Conservation (phyloP, 1,140 invertebrate genomes). For the Drosophila rufa region DNA sequence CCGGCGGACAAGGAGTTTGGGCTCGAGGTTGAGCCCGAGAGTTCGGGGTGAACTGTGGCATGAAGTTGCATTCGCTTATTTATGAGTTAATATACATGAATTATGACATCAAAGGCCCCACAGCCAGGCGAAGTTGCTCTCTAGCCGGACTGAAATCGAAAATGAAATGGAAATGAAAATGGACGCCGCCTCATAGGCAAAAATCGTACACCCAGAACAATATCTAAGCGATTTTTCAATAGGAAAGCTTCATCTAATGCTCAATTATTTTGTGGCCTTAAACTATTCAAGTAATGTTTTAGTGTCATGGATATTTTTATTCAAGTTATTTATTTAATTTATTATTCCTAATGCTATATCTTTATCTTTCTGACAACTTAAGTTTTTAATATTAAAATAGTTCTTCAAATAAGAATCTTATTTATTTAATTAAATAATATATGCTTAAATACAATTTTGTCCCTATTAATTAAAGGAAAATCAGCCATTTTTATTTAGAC, state of each 20-base stretch:
- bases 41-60: constrained; percentile 44
- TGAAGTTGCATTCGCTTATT: constrained; percentile 81
- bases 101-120: constrained; percentile 84
- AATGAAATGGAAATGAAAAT: constrained; percentile 75
- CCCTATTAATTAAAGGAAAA: too few species aligned
- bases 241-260: too few species aligned
- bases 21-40: constrained; percentile 5
- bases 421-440: too few species aligned
- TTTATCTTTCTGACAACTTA: too few species aligned
- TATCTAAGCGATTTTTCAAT: neutral
- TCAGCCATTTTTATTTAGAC: too few species aligned
- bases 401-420: too few species aligned
- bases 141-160: constrained; percentile 66
- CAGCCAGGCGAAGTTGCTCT: constrained; percentile 46
- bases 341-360: too few species aligned
- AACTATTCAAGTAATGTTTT: neutral
- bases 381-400: too few species aligned
- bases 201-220: constrained; percentile 23
- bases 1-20: constrained; percentile 46
- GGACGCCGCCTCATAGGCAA: constrained; percentile 50
- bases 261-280: neutral
- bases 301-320: too few species aligned
- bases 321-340: neutral
- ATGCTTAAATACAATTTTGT: too few species aligned
- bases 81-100: constrained; percentile 85